A percentile compares a stretch with the other conserved stretches of the same genome.
phyloP scores from a whole-genome alignment of 2,113 vertebrate species.

The Antigone vipio region DNA sequence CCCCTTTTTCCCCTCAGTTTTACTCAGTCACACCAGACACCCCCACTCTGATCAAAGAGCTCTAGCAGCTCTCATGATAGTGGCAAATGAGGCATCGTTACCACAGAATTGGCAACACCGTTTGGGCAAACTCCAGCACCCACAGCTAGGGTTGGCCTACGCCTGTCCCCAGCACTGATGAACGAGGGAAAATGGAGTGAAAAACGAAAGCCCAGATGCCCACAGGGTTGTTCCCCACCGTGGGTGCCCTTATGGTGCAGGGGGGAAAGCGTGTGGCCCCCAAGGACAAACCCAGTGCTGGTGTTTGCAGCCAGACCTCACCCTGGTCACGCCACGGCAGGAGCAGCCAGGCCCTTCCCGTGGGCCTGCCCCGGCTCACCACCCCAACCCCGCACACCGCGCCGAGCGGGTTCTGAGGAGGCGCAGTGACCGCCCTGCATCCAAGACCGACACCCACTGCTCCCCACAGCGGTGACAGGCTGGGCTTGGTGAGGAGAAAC shows the following conservation, averaged over 20 bases:
- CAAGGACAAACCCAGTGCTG: background rate
- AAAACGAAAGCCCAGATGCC: rapidly evolving
- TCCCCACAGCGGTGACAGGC: rapidly evolving
- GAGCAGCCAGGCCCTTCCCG: background rate
- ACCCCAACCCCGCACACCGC: rapidly evolving
- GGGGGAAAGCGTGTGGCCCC: background rate
- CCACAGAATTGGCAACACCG: background rate
- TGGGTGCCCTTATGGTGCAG: rapidly evolving
- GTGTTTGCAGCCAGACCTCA: background rate
- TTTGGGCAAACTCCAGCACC: background rate
- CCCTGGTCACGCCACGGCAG: rapidly evolving
- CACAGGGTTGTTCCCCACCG: rapidly evolving
- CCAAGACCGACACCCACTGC: background rate
- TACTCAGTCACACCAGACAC: no score
- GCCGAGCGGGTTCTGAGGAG: rapidly evolving
- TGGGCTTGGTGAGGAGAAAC: background rate
- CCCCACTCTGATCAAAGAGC: background rate
- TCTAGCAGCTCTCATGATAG: background rate
- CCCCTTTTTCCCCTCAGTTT: background rate
- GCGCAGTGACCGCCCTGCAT: rapidly evolving
- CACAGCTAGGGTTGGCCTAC: background rate
- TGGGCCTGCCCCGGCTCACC: no score
- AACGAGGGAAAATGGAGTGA: rapidly evolving
- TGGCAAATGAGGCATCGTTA: background rate
- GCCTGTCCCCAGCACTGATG: rapidly evolving